Percentiles rank a stretch among this genome's conserved stretches.
Evolutionary conservation across 2,888 invertebrate genomes (phyloP).

Genomic region (Drosophila yooni): DNA sequence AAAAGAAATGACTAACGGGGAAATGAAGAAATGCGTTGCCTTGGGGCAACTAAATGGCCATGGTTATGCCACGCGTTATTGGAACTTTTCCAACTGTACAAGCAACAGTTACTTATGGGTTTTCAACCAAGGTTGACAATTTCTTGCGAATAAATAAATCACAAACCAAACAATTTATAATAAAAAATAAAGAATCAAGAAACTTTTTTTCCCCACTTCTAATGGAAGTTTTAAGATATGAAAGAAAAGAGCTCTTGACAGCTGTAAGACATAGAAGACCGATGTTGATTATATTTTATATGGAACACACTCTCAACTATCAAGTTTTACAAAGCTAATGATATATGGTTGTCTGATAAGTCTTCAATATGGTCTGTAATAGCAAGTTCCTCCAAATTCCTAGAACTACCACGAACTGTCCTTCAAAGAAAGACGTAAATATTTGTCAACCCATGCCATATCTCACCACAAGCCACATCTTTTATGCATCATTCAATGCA

Average conservation of each 20-base stretch:
- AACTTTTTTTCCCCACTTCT: neutral
- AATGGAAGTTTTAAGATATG: neutral
- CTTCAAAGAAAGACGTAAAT: neutral
- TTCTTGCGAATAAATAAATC: neutral
- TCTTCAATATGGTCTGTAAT: neutral
- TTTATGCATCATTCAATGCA: neutral
- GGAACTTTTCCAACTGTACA: neutral
- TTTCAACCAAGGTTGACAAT: neutral
- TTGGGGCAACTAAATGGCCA: slow-evolving; percentile 1
- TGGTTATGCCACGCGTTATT: neutral
- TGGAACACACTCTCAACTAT: neutral
- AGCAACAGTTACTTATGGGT: neutral
- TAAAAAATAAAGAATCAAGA: neutral
- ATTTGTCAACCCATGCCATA: neutral
- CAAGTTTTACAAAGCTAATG: neutral
- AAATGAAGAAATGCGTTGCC: slow-evolving; percentile 9
- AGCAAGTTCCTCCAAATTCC: neutral
- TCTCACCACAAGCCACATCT: neutral
- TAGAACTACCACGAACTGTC: neutral
- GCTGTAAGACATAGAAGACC: neutral
- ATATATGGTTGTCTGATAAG: neutral
- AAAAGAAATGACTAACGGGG: neutral
- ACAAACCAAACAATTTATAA: no score
- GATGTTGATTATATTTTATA: neutral
- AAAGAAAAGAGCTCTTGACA: neutral